Evolutionary conservation across 2,113 vertebrate species (phyloP).

Genomic region (Brachypodius melanocephalos): DNA sequence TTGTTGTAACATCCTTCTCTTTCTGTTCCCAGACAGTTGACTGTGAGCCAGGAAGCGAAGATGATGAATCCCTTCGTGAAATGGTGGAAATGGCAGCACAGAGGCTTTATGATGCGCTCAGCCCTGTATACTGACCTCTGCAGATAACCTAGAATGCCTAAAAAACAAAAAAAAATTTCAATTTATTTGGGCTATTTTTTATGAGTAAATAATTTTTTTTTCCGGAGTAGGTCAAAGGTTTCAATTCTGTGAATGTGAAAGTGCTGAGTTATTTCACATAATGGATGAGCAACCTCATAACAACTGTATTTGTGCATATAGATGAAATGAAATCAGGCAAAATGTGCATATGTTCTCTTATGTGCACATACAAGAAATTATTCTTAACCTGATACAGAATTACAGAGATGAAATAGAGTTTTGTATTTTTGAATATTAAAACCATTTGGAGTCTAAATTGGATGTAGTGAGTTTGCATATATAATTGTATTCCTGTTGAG

Average conservation of each 20-base stretch:
- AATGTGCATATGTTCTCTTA: not conserved
- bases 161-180: not conserved
- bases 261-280: not conserved
- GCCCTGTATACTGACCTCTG: conserved; percentile 76
- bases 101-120: conserved; percentile 87
- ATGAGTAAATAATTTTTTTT: conserved; percentile 24
- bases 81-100: conserved; percentile 89
- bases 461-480: not conserved
- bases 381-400: not conserved
- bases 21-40: conserved; percentile 76
- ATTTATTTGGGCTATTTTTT: not conserved
- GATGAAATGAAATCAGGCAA: not conserved
- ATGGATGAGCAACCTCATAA: not conserved
- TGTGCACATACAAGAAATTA: not conserved
- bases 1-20: not conserved
- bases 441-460: not conserved
- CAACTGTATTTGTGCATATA: not conserved
- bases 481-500: not conserved
- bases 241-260: not conserved
- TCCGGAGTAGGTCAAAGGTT: not conserved
- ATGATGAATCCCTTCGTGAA: conserved; percentile 88
- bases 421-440: not conserved
- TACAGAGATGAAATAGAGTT: not conserved
- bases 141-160: not conserved
- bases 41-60: conserved; percentile 81